These are phyloP conservation scores for Aphodius granarius DNA, from an alignment of 2,888 invertebrate species.

Conservation along the genomic window DNA sequence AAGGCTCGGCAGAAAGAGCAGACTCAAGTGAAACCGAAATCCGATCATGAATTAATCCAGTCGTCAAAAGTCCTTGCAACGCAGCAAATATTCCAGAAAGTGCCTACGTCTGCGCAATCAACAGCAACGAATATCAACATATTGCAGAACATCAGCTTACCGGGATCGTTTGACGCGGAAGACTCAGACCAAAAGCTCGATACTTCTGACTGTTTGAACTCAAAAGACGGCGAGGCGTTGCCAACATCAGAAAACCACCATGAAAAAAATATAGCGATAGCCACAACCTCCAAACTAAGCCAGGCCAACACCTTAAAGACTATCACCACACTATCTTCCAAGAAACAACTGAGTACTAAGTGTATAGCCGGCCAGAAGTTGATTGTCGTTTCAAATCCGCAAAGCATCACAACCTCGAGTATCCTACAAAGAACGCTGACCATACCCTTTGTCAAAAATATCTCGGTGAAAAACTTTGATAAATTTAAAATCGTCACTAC, in stretches of 20 bases:
- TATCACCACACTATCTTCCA: neutral
- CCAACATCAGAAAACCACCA: neutral
- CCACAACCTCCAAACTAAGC: neutral
- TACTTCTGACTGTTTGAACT: neutral
- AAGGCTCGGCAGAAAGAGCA: constrained; percentile 39
- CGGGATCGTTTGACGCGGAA: constrained; percentile 32
- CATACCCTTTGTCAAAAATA: constrained; percentile 50
- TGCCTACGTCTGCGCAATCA: constrained; percentile 16
- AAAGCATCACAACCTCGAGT: constrained; percentile 48
- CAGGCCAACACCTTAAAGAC: neutral
- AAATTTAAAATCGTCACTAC: constrained; percentile 51
- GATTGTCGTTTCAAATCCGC: constrained; percentile 52
- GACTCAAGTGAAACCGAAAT: constrained; percentile 31
- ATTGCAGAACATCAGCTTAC: constrained; percentile 47
- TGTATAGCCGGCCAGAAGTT: constrained; percentile 47
- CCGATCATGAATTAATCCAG: constrained; percentile 24
- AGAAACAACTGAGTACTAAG: constrained; percentile 37
- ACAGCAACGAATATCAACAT: constrained; percentile 47
- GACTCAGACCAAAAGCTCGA: constrained; percentile 25
- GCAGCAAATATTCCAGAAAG: constrained; percentile 27
- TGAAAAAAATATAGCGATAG: neutral
- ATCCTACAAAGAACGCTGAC: constrained; percentile 51
- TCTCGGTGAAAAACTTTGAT: constrained; percentile 51
- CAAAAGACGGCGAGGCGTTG: neutral
- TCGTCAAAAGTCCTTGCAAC: constrained; percentile 15